Evolutionary conservation across 2,888 invertebrate species (phyloP).

Genomic region (Cheilosia soror): DNA sequence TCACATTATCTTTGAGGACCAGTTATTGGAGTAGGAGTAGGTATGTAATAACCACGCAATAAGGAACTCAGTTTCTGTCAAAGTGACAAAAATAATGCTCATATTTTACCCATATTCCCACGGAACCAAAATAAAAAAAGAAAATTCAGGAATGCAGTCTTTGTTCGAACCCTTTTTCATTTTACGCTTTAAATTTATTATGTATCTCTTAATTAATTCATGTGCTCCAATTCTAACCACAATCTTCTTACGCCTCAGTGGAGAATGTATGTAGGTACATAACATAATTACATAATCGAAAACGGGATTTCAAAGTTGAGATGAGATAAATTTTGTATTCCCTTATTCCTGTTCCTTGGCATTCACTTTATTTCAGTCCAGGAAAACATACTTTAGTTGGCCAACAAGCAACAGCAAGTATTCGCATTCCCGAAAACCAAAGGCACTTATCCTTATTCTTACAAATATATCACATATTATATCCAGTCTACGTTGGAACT

Average conservation of each 20-base stretch:
- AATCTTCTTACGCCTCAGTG: background rate
- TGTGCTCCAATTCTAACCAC: background rate
- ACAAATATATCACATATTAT: background rate
- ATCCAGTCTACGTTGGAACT: background rate
- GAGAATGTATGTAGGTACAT: background rate
- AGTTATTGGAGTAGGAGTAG: no score
- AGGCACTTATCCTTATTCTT: background rate
- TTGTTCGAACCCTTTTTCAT: no score
- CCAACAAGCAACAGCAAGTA: background rate
- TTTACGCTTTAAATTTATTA: background rate
- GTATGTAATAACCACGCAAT: no score
- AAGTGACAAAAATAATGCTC: no score
- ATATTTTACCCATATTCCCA: no score
- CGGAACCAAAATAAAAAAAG: no score
- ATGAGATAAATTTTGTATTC: background rate
- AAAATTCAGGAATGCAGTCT: no score
- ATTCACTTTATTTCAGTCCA: background rate
- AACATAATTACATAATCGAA: background rate
- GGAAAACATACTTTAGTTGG: background rate
- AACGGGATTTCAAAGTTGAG: background rate
- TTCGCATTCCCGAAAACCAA: background rate
- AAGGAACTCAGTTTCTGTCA: no score
- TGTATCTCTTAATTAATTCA: background rate
- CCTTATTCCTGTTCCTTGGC: background rate
- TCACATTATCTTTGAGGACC: no score